Base-by-base conservation (phyloP, 2,888 invertebrate species). In the Meandrusa payeni region DNA sequence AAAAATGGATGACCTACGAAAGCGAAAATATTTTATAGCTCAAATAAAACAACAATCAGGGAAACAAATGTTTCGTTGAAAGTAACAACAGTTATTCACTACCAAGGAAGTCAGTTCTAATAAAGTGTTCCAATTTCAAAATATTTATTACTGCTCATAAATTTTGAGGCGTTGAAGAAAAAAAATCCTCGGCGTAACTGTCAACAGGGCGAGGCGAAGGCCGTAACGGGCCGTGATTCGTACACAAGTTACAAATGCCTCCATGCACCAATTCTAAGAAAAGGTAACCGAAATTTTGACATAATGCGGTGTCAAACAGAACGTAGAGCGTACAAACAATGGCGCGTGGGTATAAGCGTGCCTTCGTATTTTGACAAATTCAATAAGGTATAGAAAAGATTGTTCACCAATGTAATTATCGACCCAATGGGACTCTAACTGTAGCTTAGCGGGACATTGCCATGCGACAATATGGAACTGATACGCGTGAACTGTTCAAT, bases 251-350 rank as follows among this genome's bases (percentile, higher is more conserved):
- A 76, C 76, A 72, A 80, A 76, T 62, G 64, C 55, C 32, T 45
- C 46, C 65, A 67, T 63, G 58, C 61, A 55, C 52, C 59, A 55
- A 54, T 86, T 86, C 86, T 64, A 17, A 47, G 76, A 86, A 87
- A 85, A 71, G 52, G 70, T 80, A 85, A 86, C 86, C 85, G 76
- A 86, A 75, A 83, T 85, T 82, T 83, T 81, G 82, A 85, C 86
- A 75, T 71, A 81, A 75, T 86, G 86, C 65, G 86, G 85, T 81
- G 75, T 71, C 57, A 58, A 69, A 73, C 72, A 54, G 62, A 60
- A 54, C 72, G 64, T 74, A 61, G 55, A 61, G 57, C 54, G 54
- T 38, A 13, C 40, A 47, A 52, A 80, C 79, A 78, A 78, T 65
- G 56, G 62, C 61, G 57, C 61, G 68, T 59, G 67, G 68, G 63